Conservation (phyloP, 2,113 vertebrate genomes). For the Onychostoma macrolepis region DNA sequence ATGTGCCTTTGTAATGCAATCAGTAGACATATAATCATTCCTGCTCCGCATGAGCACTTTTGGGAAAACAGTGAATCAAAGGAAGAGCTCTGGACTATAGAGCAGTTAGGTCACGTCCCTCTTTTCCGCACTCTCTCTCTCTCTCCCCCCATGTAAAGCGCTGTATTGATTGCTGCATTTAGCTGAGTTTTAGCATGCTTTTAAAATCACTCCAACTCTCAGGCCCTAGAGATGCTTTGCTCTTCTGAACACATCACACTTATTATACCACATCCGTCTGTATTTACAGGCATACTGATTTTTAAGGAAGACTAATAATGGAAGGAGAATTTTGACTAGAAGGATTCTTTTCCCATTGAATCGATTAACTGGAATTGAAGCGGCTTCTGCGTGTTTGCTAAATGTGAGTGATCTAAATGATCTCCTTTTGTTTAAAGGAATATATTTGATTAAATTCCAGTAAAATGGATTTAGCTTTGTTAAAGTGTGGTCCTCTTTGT, state of each 20-base stretch:
- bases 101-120: conserved; percentile 58
- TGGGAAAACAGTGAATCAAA: conserved; percentile 57
- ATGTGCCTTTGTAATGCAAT: conserved; percentile 58
- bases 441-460: conserved; percentile 47
- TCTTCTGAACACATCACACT: conserved; percentile 38
- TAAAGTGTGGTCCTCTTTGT: background rate
- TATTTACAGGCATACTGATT: conserved; percentile 62
- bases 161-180: conserved; percentile 62
- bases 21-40: conserved; percentile 55
- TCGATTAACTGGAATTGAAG: conserved; percentile 47
- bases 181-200: conserved; percentile 61
- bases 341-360: conserved; percentile 56
- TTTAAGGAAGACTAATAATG: conserved; percentile 53
- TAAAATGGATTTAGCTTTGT: background rate
- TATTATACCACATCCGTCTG: conserved; percentile 57
- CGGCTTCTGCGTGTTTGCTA: conserved; percentile 48
- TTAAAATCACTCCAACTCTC: conserved; percentile 58
- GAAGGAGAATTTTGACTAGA: conserved; percentile 50
- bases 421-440: conserved; percentile 36
- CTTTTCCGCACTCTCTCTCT: conserved; percentile 32
- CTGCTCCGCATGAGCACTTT: conserved; percentile 52
- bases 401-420: conserved; percentile 40
- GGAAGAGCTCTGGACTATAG: conserved; percentile 52
- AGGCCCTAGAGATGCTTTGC: conserved; percentile 52
- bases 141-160: conserved; percentile 36